Evolutionary conservation across 2,888 invertebrate genomes (phyloP), one percentile per base, ranked within the genome.

Genomic region (Metopia argyrocephala): DNA sequence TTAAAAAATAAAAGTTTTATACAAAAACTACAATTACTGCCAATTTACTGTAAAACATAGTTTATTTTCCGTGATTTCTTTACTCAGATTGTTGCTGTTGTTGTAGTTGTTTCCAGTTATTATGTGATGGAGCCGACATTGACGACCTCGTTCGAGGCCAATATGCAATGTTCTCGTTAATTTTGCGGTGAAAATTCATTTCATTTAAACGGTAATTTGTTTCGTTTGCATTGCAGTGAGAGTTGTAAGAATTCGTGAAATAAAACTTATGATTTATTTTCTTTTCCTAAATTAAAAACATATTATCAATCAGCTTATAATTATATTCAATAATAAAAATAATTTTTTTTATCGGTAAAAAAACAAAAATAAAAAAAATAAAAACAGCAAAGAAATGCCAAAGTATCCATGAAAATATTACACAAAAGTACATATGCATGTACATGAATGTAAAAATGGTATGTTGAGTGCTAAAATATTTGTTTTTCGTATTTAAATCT

Each of bases 101-200:
- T 78, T 61, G 59, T 56, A 56, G 61, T 64, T 69, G 28, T 71
- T 27, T 45, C 6, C 4, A 38, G 20, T 18, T 20, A 68, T 61
- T 66, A 23, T 76, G 31, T 76, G 66, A n/a, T 52, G 48, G 46
- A 73, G 73, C 79, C 82, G 82, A 82, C 82, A 82, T 82, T 82
- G 82, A 70, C 76, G 76, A 76, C 82, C 82, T 82, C 82, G 76
- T 82, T 82, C 79, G 82, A 82, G 82, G 82, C 76, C 82, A 82
- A 71, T 73, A 69, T 78, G 75, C 70, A 78, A 76, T 69, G 78
- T 68, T 76, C 78, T 78, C 82, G 82, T 78, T 79, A 82, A 79
- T 56, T 66, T 74, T 80, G 81, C 81, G 81, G 81, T 78, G 78
- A 75, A 75, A 78, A 64, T 74, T 46, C 52, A 65, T 4, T 70